A percentile compares a stretch with the other conserved stretches of the same genome.
Evolutionary conservation across 2,113 vertebrate genomes (phyloP).

Genomic region (Callithrix jacchus): DNA sequence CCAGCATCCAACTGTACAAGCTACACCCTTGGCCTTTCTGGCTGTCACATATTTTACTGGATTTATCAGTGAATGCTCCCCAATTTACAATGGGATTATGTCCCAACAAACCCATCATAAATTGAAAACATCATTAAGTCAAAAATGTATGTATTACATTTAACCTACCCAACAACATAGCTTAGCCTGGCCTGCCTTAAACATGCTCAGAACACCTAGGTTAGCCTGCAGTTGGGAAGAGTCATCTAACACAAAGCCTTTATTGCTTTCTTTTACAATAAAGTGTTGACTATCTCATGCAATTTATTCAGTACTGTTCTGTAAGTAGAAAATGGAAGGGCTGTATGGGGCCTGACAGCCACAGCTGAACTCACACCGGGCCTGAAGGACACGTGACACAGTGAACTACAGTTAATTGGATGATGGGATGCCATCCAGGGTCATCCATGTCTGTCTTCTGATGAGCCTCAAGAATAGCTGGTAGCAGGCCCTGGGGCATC

Average conservation of each 20-base stretch:
- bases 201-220: not conserved
- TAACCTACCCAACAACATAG: not conserved
- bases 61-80: not conserved
- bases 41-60: not conserved
- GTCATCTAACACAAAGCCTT: not conserved
- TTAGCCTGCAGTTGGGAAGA: not conserved
- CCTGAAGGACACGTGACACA: not conserved
- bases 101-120: not conserved
- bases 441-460: not conserved
- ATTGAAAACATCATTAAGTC: not conserved
- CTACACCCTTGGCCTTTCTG: not conserved
- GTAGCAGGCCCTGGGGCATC: not conserved
- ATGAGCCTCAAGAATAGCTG: not conserved
- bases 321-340: not conserved
- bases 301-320: not conserved
- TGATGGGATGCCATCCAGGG: not conserved
- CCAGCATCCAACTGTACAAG: not conserved
- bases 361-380: not conserved
- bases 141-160: not conserved
- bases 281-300: not conserved
- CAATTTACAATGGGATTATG: not conserved
- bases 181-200: not conserved
- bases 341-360: not conserved
- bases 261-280: not conserved
- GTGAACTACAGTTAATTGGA: not conserved